phyloP scores from a whole-genome alignment of 2,888 invertebrate genomes.

The Pachycephus smyrnensis region DNA sequence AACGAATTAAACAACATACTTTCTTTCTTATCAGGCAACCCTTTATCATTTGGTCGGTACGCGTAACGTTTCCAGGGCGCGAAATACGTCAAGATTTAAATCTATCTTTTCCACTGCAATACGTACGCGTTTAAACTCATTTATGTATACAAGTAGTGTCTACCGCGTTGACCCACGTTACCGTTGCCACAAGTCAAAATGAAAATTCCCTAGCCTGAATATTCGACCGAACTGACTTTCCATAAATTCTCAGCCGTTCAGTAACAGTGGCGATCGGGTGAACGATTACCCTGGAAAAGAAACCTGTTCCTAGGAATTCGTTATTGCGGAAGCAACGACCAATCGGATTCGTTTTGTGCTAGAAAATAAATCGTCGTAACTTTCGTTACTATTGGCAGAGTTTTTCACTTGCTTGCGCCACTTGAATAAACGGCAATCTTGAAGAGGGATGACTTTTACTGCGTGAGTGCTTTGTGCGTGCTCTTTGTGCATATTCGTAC shows the following conservation, averaged over 20 bases:
- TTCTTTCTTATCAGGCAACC: neutral
- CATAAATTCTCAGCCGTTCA: neutral
- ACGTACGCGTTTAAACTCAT: neutral
- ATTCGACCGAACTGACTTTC: neutral
- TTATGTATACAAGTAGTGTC: neutral
- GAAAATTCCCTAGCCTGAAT: neutral
- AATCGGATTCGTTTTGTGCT: neutral
- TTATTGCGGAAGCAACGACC: neutral
- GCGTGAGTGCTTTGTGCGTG: neutral
- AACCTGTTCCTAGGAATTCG: neutral
- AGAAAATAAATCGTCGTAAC: neutral
- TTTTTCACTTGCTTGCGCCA: neutral
- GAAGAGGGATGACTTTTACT: neutral
- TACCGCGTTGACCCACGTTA: neutral
- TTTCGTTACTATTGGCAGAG: neutral
- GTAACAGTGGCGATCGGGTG: neutral
- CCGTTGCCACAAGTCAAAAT: neutral
- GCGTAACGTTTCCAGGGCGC: neutral
- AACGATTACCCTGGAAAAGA: neutral
- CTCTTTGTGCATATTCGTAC: neutral
- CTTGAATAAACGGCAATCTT: neutral
- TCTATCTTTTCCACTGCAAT: neutral
- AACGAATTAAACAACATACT: neutral
- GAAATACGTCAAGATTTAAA: neutral
- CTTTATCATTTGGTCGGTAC: neutral